phyloP scores from a whole-genome alignment of 1,140 invertebrate genomes.

The Coptotermes formosanus region DNA sequence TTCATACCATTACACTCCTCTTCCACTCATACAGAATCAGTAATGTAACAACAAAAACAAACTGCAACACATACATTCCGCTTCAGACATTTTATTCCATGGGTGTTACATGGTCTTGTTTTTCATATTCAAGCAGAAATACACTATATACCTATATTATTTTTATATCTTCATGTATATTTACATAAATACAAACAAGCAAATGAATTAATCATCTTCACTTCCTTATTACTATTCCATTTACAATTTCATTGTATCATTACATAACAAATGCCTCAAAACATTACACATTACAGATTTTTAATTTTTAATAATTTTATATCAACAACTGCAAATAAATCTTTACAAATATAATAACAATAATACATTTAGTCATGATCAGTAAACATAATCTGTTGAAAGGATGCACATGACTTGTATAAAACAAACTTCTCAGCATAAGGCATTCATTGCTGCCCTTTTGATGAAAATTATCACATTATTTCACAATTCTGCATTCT shows the following conservation, averaged over 20 bases:
- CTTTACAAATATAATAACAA: conserved; percentile 15
- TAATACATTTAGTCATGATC: conserved; percentile 7
- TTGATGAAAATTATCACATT: neutral
- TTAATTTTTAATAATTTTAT: neutral
- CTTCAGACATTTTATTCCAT: conserved; percentile 16
- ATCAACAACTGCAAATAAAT: conserved; percentile 8
- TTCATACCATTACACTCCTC: no score
- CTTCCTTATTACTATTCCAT: neutral
- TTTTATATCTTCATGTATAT: conserved; percentile 18
- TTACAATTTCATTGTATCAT: conserved; percentile 16
- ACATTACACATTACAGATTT: conserved; percentile 6
- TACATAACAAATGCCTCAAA: neutral
- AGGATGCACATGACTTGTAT: neutral
- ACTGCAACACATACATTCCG: neutral
- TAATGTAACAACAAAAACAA: neutral
- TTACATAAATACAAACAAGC: conserved; percentile 17
- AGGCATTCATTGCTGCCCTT: neutral
- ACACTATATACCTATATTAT: neutral
- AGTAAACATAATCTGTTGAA: conserved; percentile 1
- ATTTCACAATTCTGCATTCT: neutral
- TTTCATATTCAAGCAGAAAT: conserved; percentile 9
- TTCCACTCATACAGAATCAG: no score
- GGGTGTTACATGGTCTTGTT: neutral
- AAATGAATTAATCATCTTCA: neutral
- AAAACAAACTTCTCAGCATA: neutral